Conservation (phyloP, 1,140 invertebrate species). For the Andricus grossulariae region DNA sequence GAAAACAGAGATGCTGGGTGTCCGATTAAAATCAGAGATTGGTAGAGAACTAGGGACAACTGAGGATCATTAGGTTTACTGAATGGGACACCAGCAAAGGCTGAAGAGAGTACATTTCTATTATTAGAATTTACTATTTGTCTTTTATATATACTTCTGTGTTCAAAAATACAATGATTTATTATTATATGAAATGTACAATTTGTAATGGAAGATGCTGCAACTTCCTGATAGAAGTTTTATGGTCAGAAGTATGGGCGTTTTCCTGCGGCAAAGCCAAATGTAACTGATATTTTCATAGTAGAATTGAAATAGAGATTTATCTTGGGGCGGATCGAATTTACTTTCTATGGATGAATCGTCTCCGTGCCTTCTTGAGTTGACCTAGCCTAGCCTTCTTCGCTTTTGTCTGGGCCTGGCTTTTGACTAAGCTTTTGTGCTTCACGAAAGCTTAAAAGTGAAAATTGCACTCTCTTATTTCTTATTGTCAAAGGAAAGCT, state of each 20-base stretch:
- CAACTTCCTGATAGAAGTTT: background rate
- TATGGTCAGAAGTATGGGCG: background rate
- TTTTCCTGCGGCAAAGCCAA: background rate
- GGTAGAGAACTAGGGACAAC: background rate
- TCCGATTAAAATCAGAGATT: background rate
- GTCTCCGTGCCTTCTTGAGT: background rate
- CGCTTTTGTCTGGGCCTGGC: background rate
- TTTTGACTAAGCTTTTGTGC: background rate
- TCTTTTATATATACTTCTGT: too few species aligned
- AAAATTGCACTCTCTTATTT: slow-evolving; percentile 6
- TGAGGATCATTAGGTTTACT: background rate
- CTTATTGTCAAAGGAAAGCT: background rate
- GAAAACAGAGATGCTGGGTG: background rate
- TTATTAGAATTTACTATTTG: too few species aligned
- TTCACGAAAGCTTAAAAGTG: background rate
- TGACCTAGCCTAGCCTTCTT: slow-evolving; percentile 1
- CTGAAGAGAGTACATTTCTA: too few species aligned
- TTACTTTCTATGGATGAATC: background rate
- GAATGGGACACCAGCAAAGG: too few species aligned
- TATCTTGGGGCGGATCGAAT: slow-evolving; percentile 10
- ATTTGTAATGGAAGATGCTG: too few species aligned
- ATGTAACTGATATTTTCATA: background rate
- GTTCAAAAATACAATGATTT: too few species aligned
- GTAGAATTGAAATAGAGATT: slow-evolving; percentile 10
- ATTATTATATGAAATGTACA: too few species aligned